phyloP scores from a whole-genome alignment of 2,797 vertebrate genomes.

The Hydrocynus forskahlii region DNA sequence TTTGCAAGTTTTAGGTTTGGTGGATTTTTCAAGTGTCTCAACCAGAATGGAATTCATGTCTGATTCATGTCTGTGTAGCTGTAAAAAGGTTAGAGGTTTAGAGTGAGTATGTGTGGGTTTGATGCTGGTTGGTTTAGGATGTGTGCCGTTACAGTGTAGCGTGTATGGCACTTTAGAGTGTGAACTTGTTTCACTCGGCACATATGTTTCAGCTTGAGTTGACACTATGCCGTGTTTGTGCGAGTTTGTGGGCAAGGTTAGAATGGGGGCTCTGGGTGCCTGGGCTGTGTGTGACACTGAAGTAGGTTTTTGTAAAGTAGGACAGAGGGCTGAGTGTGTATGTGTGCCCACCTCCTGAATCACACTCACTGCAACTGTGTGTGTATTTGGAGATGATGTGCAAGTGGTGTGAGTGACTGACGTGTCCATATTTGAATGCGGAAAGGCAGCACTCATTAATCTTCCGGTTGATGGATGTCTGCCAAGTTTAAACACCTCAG shows the following conservation, averaged over 20 bases:
- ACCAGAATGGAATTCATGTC: neutral
- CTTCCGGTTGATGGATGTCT: constrained; percentile 61
- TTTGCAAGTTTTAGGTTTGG: constrained; percentile 13
- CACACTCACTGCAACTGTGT: constrained; percentile 13
- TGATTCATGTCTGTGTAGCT: neutral
- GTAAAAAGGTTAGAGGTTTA: neutral
- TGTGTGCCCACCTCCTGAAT: constrained; percentile 41
- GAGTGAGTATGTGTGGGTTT: neutral
- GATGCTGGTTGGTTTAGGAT: neutral
- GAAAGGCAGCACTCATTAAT: constrained; percentile 46
- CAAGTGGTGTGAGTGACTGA: constrained; percentile 30
- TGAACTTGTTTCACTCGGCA: neutral
- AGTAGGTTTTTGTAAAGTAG: constrained; percentile 10
- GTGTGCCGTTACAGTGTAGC: neutral
- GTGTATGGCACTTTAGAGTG: neutral
- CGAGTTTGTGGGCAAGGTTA: constrained; percentile 14
- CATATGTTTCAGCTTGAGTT: constrained; percentile 5
- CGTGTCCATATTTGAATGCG: constrained; percentile 37
- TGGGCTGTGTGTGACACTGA: constrained; percentile 30
- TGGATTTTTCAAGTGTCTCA: no score
- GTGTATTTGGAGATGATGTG: constrained; percentile 34
- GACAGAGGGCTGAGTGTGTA: constrained; percentile 14
- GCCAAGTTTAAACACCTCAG: constrained; percentile 42
- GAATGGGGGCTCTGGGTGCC: constrained; percentile 10
- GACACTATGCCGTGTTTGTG: constrained; percentile 24